Evolutionary conservation across 2,888 invertebrate genomes (phyloP), one percentile per base, ranked within the genome.

Genomic region (Drosophila nr. fundita): DNA sequence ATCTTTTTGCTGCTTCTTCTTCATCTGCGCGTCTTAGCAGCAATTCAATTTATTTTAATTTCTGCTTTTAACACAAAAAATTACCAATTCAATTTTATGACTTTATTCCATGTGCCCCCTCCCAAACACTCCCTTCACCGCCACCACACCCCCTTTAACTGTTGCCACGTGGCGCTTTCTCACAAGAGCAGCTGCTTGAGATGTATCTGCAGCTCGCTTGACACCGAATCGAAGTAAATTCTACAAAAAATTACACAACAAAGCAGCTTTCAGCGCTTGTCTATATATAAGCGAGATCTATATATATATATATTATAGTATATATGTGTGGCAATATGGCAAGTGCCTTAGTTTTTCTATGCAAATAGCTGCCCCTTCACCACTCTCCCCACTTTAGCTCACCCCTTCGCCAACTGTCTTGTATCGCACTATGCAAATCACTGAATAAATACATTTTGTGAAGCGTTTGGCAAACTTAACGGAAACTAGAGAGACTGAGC

Each of bases 61-160:
- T 87, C 87, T 87, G 84, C 90, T 90, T 84, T 90, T 90, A 87
- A 87, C 90, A 84, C 86, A 82, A 83, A 90, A 85, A 91, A 90
- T 90, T 90, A 90, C 91, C 91, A 90, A 91, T 90, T 91, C 91
- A 90, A 90, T 89, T 90, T 91, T 84, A 90, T 88, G 91, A 88
- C 90, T 88, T 85, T 83, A 90, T 88, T 83, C 78, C 29, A 49
- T 32, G 52, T 36, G 29, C 21, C 48, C 66, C 45, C 11, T 11
- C 7, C 3, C 18, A 5, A 15, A 32, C 32, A 21, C n/a, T 55
- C 13, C 27, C 8, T 8, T 29, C 27, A n/a, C 2, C 62, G 0
- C 10, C 10, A 10, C 30, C 32, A 0, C 8, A 0, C 4, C 24
- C 24, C 40, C n/a, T 18, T 29, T 21, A 29, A 8, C 60, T 24